Conservation (phyloP, 2,888 invertebrate species). For the Linnaemya tessellans region DNA sequence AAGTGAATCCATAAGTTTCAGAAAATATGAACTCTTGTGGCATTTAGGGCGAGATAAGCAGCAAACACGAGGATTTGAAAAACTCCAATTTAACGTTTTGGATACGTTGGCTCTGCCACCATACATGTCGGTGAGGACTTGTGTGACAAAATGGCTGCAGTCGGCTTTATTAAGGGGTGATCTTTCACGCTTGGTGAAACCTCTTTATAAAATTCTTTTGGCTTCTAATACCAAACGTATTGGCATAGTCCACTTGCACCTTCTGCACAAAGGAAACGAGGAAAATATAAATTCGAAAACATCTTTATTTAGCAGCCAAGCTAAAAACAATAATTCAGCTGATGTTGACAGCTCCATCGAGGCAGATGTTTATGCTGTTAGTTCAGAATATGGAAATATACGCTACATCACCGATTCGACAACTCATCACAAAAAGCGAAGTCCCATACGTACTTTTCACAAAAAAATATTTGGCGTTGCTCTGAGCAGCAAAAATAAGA, state of each 20-base stretch:
- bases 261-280: conserved; percentile 84
- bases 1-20: conserved; percentile 82
- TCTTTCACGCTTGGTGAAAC: conserved; percentile 90
- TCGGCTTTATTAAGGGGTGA: conserved; percentile 90
- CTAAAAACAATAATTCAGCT: conserved; percentile 74
- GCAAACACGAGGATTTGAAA: conserved; percentile 84
- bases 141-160: conserved; percentile 90
- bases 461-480: conserved; percentile 83
- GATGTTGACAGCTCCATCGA: conserved; percentile 77
- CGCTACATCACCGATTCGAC: conserved; percentile 83
- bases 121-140: conserved; percentile 82
- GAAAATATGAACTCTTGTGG: conserved; percentile 86
- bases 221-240: conserved; percentile 92
- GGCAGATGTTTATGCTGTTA: conserved; percentile 91
- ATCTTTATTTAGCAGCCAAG: conserved; percentile 75
- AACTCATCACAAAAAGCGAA: conserved; percentile 80
- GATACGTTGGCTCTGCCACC: conserved; percentile 81
- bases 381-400: conserved; percentile 91
- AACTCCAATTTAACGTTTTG: conserved; percentile 88
- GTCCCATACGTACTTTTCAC: conserved; percentile 82
- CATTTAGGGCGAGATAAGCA: conserved; percentile 89
- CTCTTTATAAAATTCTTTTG: conserved; percentile 89
- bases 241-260: conserved; percentile 89
- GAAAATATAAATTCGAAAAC: conserved; percentile 73
- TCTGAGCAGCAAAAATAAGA: conserved; percentile 82